Conservation (phyloP, 2,888 invertebrate species). For the Drosophila tanythrix region DNA sequence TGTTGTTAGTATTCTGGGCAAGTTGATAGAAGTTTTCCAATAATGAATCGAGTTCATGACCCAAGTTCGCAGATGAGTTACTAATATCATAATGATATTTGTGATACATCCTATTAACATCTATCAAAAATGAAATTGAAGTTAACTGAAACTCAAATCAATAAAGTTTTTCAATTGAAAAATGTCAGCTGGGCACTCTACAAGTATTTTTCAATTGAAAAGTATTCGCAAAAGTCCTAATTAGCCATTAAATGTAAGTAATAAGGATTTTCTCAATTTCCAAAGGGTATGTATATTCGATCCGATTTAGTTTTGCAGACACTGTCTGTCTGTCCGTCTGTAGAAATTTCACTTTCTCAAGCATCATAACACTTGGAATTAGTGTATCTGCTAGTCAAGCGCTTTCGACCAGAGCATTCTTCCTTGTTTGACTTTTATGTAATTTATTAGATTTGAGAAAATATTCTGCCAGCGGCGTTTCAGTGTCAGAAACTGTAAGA, state of each 20-base stretch:
- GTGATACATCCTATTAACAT: constrained; percentile 43
- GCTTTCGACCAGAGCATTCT: background rate
- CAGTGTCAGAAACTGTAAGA: constrained; percentile 61
- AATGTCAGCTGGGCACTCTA: constrained; percentile 13
- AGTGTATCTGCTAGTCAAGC: background rate
- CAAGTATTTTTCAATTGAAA: constrained; percentile 52
- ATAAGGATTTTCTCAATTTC: background rate
- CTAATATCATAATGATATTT: constrained; percentile 78
- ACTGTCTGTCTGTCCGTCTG: background rate
- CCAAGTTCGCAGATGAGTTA: constrained; percentile 66
- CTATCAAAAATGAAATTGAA: constrained; percentile 28
- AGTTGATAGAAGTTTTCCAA: constrained; percentile 45
- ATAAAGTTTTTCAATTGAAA: constrained; percentile 48
- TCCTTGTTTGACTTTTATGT: constrained; percentile 37
- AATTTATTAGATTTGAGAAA: constrained; percentile 73
- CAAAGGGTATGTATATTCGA: too few species aligned
- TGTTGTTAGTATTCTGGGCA: constrained; percentile 30
- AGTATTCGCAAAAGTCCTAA: constrained; percentile 37
- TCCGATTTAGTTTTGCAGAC: background rate
- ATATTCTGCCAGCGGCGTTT: constrained; percentile 68
- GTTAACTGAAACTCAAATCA: constrained; percentile 34
- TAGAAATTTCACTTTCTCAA: background rate
- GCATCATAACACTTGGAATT: background rate
- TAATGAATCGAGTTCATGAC: constrained; percentile 43
- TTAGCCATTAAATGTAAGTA: constrained; percentile 30